Percentiles rank a stretch among this genome's conserved stretches.
phyloP scores from a whole-genome alignment of 2,113 vertebrate genomes.

The Jaculus jaculus region DNA sequence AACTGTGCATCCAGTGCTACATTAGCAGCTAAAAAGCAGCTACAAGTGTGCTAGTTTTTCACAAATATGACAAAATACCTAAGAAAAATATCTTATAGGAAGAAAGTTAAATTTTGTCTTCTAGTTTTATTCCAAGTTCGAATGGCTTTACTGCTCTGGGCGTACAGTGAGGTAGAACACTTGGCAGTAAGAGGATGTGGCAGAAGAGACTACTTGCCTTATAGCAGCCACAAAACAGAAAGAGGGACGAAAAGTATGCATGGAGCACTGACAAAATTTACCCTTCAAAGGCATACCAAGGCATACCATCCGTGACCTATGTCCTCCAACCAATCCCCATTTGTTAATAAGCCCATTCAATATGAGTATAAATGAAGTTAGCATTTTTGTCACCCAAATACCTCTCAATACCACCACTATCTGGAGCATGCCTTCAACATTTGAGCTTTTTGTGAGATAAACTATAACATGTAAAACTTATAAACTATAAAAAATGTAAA shows the following conservation, averaged over 20 bases:
- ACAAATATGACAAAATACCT: neutral
- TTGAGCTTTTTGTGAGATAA: neutral
- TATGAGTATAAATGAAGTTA: neutral
- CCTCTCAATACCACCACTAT: neutral
- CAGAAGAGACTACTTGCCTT: neutral
- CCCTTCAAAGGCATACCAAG: neutral
- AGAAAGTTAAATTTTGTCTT: neutral
- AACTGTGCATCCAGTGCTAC: neutral
- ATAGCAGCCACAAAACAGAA: neutral
- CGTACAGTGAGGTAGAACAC: neutral
- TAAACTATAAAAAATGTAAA: too few species aligned
- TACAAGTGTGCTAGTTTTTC: neutral
- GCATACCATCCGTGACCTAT: neutral
- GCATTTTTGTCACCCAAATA: neutral
- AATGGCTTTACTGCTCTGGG: neutral
- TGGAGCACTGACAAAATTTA: neutral
- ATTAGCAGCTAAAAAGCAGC: slow-evolving; percentile 5
- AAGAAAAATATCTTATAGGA: neutral
- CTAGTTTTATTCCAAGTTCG: neutral
- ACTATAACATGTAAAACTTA: neutral
- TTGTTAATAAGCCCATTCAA: neutral
- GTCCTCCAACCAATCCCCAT: neutral
- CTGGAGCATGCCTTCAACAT: neutral
- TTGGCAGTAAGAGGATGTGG: neutral
- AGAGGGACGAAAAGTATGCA: neutral